phyloP scores from a whole-genome alignment of 2,797 vertebrate species.

The Poliocrania exsul region DNA sequence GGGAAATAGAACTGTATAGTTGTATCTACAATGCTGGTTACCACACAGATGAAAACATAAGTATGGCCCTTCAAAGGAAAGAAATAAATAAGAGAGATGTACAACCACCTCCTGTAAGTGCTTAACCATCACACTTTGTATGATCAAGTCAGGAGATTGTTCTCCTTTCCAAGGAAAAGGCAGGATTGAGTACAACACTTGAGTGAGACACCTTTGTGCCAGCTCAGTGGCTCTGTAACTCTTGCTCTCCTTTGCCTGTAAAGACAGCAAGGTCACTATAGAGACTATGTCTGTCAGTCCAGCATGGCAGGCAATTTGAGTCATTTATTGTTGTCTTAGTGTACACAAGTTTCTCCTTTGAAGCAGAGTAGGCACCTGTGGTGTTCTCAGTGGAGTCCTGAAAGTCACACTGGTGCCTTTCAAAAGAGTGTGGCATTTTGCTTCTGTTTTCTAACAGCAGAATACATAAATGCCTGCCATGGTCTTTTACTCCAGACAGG shows the following conservation, averaged over 20 bases:
- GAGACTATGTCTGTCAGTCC: background rate
- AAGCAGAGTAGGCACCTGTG: background rate
- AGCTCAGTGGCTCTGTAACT: background rate
- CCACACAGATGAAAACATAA: background rate
- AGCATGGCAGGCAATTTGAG: background rate
- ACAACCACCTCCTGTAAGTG: background rate
- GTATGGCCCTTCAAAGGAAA: background rate
- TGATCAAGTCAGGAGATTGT: background rate
- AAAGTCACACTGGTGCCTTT: background rate
- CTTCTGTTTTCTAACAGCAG: background rate
- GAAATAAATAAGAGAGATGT: background rate
- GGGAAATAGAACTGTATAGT: background rate
- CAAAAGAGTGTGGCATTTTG: background rate
- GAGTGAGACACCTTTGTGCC: background rate
- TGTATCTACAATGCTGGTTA: background rate
- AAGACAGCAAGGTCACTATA: background rate
- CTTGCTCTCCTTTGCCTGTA: background rate
- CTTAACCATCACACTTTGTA: background rate
- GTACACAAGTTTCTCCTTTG: background rate
- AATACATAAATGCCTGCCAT: background rate
- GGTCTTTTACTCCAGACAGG: background rate
- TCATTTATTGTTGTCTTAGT: background rate
- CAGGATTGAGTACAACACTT: background rate
- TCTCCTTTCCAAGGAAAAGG: background rate
- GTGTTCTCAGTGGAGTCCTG: background rate